Evolutionary conservation across 1,140 invertebrate species (phyloP).

Genomic region (Campoletis sonorensis): DNA sequence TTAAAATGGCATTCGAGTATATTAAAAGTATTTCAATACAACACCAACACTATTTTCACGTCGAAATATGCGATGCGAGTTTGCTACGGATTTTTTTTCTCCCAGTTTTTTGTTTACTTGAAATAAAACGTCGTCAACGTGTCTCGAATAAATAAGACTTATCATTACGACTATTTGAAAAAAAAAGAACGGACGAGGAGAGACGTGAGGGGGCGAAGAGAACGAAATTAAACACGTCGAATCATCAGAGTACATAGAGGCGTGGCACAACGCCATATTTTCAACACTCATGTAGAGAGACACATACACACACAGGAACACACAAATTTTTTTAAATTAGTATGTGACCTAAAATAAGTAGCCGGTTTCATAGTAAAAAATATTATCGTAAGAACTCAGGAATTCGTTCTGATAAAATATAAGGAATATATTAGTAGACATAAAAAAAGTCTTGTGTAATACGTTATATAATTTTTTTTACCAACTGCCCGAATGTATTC

Average conservation of each 20-base stretch:
- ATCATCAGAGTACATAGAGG: constrained; percentile 50
- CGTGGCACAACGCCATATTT: constrained; percentile 37
- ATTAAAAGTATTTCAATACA: background rate
- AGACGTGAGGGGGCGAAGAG: background rate
- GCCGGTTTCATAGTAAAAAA: background rate
- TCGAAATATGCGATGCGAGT: background rate
- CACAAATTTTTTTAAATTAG: background rate
- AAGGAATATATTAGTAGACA: too few species aligned
- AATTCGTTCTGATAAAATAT: background rate
- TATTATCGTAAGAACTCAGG: background rate
- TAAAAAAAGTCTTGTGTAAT: too few species aligned
- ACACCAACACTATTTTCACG: background rate
- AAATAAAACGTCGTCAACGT: background rate
- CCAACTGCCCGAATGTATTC: too few species aligned
- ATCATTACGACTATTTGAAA: constrained; percentile 7
- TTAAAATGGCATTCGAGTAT: background rate
- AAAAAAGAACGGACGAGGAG: background rate
- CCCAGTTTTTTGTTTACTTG: background rate
- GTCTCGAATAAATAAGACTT: constrained; percentile 6
- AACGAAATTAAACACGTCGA: constrained; percentile 36
- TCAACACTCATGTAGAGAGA: background rate
- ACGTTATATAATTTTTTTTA: too few species aligned
- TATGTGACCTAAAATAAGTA: constrained; percentile 8
- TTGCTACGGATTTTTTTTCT: background rate
- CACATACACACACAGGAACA: too few species aligned